Conservation (phyloP, 2,113 vertebrate genomes). For the Centrocercus urophasianus region DNA sequence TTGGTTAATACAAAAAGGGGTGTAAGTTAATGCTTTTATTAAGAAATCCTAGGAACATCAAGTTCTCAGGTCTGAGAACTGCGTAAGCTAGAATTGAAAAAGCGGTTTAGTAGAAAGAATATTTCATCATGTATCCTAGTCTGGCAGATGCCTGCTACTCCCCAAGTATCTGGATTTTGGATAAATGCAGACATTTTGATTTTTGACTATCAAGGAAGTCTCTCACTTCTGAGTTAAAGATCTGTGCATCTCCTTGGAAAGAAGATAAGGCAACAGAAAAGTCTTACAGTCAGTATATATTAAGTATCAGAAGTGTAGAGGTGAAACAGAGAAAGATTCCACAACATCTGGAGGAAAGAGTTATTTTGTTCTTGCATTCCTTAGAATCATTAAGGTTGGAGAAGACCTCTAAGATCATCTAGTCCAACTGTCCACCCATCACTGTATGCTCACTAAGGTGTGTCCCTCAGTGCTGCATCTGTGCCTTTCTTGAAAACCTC, state of each 20-base stretch:
- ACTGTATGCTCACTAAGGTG: too few species aligned
- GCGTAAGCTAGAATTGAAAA: neutral
- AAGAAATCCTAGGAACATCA: neutral
- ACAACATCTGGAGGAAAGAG: neutral
- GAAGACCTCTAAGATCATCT: too few species aligned
- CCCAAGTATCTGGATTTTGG: neutral
- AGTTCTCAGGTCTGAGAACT: neutral
- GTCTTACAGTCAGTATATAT: neutral
- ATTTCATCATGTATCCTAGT: neutral
- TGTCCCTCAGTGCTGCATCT: too few species aligned
- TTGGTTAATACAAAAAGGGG: neutral
- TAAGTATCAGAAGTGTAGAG: neutral
- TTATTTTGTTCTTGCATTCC: neutral
- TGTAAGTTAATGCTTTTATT: neutral
- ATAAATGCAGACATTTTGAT: neutral
- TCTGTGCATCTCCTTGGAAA: neutral
- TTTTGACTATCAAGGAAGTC: neutral
- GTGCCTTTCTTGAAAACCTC: too few species aligned
- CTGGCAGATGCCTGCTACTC: neutral
- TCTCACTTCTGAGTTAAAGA: neutral
- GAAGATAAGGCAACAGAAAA: neutral
- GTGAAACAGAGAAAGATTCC: neutral
- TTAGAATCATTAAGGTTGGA: too few species aligned
- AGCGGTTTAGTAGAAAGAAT: neutral
- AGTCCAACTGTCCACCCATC: too few species aligned